Evolutionary conservation across 2,797 vertebrate genomes (phyloP), one percentile per base, ranked within the genome.

Genomic region (Aphelocoma californica): DNA sequence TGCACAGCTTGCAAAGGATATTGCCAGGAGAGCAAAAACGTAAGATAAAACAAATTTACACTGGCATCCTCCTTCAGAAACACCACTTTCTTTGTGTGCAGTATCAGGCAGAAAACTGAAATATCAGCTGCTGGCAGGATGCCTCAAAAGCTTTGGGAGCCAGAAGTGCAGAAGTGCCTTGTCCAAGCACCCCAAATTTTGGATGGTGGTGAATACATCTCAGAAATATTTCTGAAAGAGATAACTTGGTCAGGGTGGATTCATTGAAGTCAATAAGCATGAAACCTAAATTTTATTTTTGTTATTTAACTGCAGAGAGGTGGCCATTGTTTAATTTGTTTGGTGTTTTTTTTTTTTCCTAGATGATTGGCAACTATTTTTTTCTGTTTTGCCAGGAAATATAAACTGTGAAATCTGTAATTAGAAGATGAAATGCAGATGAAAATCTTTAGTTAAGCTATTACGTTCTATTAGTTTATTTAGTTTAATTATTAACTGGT

Each of bases 1-100:
- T 98, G 99, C 99, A 98, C 99, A 99, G 95, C 99, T 99, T 98
- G 99, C 99, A 98, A 99, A 99, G 99, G 99, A 99, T 98, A 99
- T 99, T 98, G 99, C 98, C 98, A 99, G 98, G 98, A 99, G 98
- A 98, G 98, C 98, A 81, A 99, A 99, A 99, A 99, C 99, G 99
- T 99, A 99, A 99, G 99, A 99, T 92, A 97, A 98, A 97, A 82
- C 92, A 92, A 93, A 97, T 97, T 97, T 96, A 94, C 97, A 88
- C 92, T 97, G 98, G 96, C 97, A 96, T 97, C 97, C 98, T 96
- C 98, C 98, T 98, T 99, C 98, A 98, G 98, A 99, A 98, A 97
- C 98, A 98, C 98, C 98, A 85, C 75, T n/a, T 66, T 5, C 48
- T 83, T 45, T 82, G 47, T 69, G 83, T 48, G 94, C 64, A 9